A percentile compares a stretch with the other conserved stretches of the same genome.
These are phyloP conservation scores for Pedionomus torquatus DNA, from an alignment of 2,113 vertebrate genomes.

Conservation along the genomic window DNA sequence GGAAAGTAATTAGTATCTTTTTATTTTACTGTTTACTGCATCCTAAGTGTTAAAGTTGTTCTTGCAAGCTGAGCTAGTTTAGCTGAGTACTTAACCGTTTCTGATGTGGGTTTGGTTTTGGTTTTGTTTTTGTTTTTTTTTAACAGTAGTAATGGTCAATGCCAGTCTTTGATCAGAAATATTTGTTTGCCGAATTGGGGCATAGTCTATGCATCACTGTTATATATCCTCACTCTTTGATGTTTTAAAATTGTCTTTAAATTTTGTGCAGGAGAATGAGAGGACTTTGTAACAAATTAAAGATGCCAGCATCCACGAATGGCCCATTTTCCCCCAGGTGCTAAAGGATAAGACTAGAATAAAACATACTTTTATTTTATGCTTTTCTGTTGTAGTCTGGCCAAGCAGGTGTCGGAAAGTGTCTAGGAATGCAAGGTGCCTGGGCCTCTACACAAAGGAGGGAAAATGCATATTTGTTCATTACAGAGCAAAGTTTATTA, in stretches of 20 bases:
- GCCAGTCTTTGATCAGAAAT: constrained; percentile 1
- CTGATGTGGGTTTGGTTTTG: neutral
- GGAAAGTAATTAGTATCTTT: neutral
- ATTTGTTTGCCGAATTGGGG: neutral
- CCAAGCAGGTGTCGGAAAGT: neutral
- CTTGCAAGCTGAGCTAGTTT: neutral
- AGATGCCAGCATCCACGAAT: neutral
- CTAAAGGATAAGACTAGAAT: neutral
- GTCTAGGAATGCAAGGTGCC: neutral
- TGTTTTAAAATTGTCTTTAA: neutral
- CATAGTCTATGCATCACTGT: neutral
- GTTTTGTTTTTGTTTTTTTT: too few relatives aligned
- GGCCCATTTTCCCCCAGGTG: neutral
- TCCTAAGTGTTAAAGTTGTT: neutral
- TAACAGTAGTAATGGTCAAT: neutral
- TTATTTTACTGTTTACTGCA: neutral
- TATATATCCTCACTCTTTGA: neutral
- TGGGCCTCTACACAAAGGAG: neutral
- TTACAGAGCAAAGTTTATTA: neutral
- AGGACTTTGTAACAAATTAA: neutral
- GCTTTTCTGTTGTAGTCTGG: neutral
- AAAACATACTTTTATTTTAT: neutral
- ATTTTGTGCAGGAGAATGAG: neutral
- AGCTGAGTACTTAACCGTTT: neutral
- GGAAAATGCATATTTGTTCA: neutral